Evolutionary conservation across 2,113 vertebrate species (phyloP), one percentile per base, ranked within the genome.

Genomic region (Gymnobelideus leadbeateri): DNA sequence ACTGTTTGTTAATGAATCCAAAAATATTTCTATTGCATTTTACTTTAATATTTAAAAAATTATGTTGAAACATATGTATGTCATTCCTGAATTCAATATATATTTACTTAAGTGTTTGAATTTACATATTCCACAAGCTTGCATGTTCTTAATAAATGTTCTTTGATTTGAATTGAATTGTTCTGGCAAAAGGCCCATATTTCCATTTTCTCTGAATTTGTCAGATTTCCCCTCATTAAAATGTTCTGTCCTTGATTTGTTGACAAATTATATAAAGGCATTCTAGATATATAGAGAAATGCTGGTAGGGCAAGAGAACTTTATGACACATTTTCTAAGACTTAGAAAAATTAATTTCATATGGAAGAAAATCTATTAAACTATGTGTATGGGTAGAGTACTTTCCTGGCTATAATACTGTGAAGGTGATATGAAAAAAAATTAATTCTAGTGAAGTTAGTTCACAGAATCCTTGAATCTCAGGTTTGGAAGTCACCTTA

Each of bases 321-420:
- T 90, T 28, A 90, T 90, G 47, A 68, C 28, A 93, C 6, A 52
- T 92, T 53, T 46, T n/a, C 28, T 95, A 92, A 77, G 43, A 89
- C 55, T 95, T 95, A 90, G 25, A 92, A 90, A 77, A 92, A 90
- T n/a, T 47, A 93, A 89, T 16, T 94, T 94, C 90, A 55, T 0
- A 5, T 31, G 77, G 1, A 68, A 14, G 49, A 94, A 94, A 91
- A 77, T 77, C 11, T 91, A 91, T 95, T 68, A 8, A 54, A 91
- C 55, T 90, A 49, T 25, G 28, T 90, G 49, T 12, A 28, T 49
- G 46, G 3, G 8, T 11, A 49, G 21, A 10, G 10, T 11, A 90
- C 46, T 50, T 28, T 50, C 26, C 24, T 50, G 46, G 3, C 26
- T 24, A 50, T 49, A 90, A 24, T 46, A 47, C 21, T 90, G 46